Percentiles rank a stretch among this genome's conserved stretches.
These are phyloP conservation scores for Pterophyllum scalare DNA, from an alignment of 2,113 vertebrate genomes.

Conservation along the genomic window DNA sequence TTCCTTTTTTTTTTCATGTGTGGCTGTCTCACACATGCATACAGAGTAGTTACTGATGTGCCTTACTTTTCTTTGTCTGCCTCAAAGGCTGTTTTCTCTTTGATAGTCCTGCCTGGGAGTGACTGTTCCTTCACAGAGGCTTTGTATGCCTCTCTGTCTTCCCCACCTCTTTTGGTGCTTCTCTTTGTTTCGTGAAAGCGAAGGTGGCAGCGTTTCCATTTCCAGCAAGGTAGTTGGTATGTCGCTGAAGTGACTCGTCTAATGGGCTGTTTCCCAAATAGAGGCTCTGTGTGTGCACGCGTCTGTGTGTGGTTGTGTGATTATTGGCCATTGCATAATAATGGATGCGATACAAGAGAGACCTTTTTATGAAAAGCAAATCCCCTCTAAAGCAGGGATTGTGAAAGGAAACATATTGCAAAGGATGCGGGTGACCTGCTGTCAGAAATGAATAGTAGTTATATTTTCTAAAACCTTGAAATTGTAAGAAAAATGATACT, in stretches of 20 bases:
- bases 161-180: constrained; percentile 57
- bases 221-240: constrained; percentile 35
- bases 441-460: background rate
- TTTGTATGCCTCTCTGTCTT: constrained; percentile 41
- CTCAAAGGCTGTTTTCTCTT: constrained; percentile 16
- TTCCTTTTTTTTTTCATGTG: background rate
- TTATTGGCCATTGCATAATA: constrained; percentile 37
- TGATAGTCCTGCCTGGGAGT: constrained; percentile 39
- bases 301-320: background rate
- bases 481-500: background rate
- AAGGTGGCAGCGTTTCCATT: constrained; percentile 46
- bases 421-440: background rate
- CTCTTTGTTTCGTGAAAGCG: constrained; percentile 57
- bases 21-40: background rate
- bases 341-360: background rate
- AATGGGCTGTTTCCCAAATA: constrained; percentile 28
- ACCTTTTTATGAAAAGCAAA: background rate
- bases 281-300: background rate
- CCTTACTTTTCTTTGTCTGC: constrained; percentile 1
- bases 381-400: background rate
- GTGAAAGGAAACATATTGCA: background rate
- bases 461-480: background rate
- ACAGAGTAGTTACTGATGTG: background rate
- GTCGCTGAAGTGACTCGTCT: constrained; percentile 34
- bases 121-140: constrained; percentile 43